Evolutionary conservation across 2,888 invertebrate species (phyloP), one percentile per base, ranked within the genome.

Genomic region (Bimastos eiseni): DNA sequence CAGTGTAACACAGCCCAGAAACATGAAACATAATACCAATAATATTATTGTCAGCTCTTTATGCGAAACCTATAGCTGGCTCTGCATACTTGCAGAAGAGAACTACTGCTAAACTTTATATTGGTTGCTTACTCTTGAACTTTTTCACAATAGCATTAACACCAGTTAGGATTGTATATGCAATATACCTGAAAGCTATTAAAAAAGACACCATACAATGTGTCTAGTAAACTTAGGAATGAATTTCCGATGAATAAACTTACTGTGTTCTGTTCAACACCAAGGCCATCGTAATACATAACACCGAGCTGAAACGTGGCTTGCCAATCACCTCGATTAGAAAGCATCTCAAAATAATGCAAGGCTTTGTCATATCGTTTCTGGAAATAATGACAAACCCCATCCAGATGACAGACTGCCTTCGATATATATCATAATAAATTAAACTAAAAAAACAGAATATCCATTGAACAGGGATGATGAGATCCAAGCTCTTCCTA

Each of bases 261-360:
- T 92, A 94, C 94, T 84, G 93, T 93, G 90, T 94, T 93, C 15
- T 92, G 92, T 92, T 92, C 92, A 88, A 93, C 92, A n/a, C 93
- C 95, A 13, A 95, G 92, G 21, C 95, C 95, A 93, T 95, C 95
- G 92, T 94, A 95, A 91, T 93, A 91, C 93, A 95, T 95, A 17
- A 94, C 93, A 11, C 93, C 94, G 41, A 94, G 92, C 93, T 95
- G 95, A 91, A 93, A 95, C 90, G 94, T 91, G 36, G 94, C 94
- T 92, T 95, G 95, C 90, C 92, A 93, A 91, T 95, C 94, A 92
- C 93, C 94, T n/a, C 92, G 90, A 19, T 90, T 90, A 89, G 93
- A 94, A 17, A 94, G 93, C 86, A 93, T 92, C 91, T 95, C 94
- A 93, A 95, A 95, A 89, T 94, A 94, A 11, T 92, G 92, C 55